These are phyloP conservation scores for Tachystola acroxantha DNA, from an alignment of 2,888 invertebrate species.

Conservation along the genomic window DNA sequence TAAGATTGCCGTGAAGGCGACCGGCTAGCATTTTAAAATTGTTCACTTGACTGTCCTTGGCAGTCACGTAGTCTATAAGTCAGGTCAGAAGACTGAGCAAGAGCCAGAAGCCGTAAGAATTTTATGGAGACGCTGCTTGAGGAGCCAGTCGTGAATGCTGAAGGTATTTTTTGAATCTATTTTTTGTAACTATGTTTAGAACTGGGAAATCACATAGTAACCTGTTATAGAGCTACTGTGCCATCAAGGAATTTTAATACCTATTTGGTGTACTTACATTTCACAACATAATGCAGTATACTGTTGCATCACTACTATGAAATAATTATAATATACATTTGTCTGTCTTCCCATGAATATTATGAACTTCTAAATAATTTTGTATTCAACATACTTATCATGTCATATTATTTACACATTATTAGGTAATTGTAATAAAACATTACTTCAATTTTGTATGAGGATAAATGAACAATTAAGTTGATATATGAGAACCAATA, in stretches of 20 bases:
- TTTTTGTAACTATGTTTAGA: conserved; percentile 60
- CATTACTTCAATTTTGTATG: no score
- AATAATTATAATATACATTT: no score
- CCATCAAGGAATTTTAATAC: background rate
- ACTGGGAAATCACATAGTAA: conserved; percentile 26
- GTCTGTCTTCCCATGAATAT: no score
- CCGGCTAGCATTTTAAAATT: conserved; percentile 73
- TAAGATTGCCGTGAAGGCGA: conserved; percentile 55
- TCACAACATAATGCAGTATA: no score
- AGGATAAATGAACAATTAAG: no score
- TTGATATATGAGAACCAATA: no score
- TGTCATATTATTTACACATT: no score
- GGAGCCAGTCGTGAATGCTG: conserved; percentile 64
- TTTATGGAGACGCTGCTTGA: conserved; percentile 71
- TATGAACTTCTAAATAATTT: no score
- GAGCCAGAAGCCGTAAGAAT: conserved; percentile 72
- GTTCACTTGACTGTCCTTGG: conserved; percentile 76
- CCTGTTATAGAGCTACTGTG: conserved; percentile 2
- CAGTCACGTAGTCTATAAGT: conserved; percentile 78
- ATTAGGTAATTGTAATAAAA: no score
- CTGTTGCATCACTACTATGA: no score
- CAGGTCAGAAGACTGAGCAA: conserved; percentile 78
- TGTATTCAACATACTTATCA: no score
- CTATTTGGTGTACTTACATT: background rate
- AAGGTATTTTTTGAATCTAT: conserved; percentile 76